Evolutionary conservation across 2,797 vertebrate genomes (phyloP), one percentile per base, ranked within the genome.

Genomic region (Cirrhinus mrigala): DNA sequence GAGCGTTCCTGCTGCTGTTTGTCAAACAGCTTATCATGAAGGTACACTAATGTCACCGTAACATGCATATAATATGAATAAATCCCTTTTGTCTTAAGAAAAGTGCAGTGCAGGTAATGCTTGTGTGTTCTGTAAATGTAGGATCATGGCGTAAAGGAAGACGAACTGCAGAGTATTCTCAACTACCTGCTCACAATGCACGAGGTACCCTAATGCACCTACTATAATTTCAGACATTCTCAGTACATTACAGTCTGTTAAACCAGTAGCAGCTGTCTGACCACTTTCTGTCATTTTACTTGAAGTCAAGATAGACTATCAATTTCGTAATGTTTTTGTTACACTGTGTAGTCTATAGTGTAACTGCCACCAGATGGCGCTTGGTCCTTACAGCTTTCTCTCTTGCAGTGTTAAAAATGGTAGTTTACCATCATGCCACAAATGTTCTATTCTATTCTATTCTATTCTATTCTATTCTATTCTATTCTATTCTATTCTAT

Each of bases 21-120:
- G 93, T 99, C 89, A 99, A 99, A 85, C 98, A 99, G 83, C 95
- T 99, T 60, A 98, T 99, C 79, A 98, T 98, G 97, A 99, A 99
- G 97, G 98, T 98, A 74, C 29, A 22, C 29, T 80, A 52, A 4
- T 24, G 77, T 24, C 6, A 0, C 27, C 29, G 54, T 69, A 68
- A 52, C 20, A 33, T 10, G 9, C 40, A 14, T 20, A 46, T 4
- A 24, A 7, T 70, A 20, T 84, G 9, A 24, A 24, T 24, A 2
- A 20, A 18, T 46, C 1, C 10, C 16, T 1, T 64, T 37, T 3
- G 6, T 76, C 12, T 4, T n/a, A 37, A 37, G 52, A 22, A 2
- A 16, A 60, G 40, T 70, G 37, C 74, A 70, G n/a, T 27, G 15
- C 44, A 62, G 54, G 46, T 71, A 7, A 79, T 79, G 7, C 79